Evolutionary conservation across 2,888 invertebrate species (phyloP), one percentile per base, ranked within the genome.

Genomic region (Agrochola lychnidis): DNA sequence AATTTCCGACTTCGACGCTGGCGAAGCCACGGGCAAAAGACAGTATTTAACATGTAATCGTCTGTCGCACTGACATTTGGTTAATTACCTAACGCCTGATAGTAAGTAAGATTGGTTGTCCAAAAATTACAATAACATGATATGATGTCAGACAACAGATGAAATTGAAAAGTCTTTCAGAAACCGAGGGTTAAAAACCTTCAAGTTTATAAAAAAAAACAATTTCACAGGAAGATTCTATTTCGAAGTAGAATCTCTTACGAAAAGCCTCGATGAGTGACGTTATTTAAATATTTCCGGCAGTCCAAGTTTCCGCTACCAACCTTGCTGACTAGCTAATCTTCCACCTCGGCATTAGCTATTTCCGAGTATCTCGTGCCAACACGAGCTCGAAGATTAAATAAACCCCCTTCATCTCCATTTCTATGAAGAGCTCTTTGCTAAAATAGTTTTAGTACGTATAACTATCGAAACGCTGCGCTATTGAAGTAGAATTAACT

Each of bases 401-500:
- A 77, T 78, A 67, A 67, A 45, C 36, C 63, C 36, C 22, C 45
- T 61, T 51, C 56, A 0, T 64, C 77, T 68, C 25, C 30, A 69
- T 77, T 82, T 63, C 62, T 36, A 53, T 45, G 76, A 67, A 76
- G 56, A 68, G 51, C 45, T 53, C 25, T 76, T 53, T 36, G 51
- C 6, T 64, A 19, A 79, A 77, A 82, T 79, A 64, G 68, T 82
- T 76, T 68, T 51, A 82, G 4, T 40, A 59, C 16, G 10, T 56
- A n/a, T 36, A 62, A 9, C 14, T 36, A 42, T 40, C 48, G 36
- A 53, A 70, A 25, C 36, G 45, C 45, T 59, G 40, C 59, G 14
- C 45, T 63, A 84, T 68, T 42, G 42, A 64, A 81, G 53, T 75
- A 67, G 59, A 83, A 78, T 76, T 71, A 63, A 75, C 68, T 67